Evolutionary conservation across 2,113 vertebrate species (phyloP).

Genomic region (Sitta europaea): DNA sequence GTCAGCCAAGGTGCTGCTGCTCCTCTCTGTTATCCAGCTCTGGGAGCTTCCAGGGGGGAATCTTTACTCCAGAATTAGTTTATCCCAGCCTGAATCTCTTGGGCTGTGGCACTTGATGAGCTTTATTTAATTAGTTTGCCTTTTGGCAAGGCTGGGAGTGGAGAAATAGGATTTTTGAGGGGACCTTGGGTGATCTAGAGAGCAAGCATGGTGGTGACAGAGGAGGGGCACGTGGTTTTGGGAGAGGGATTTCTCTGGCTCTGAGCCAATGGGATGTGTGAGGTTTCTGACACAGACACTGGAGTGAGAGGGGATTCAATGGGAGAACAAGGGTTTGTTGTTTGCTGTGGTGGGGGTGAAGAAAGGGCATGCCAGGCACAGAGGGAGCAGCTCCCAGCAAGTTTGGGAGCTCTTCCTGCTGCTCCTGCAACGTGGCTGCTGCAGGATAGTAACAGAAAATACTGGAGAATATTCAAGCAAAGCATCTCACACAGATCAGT

Average conservation of each 20-base stretch:
- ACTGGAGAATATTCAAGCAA: neutral
- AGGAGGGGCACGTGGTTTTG: neutral
- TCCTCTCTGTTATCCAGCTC: fast-evolving
- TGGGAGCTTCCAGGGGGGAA: neutral
- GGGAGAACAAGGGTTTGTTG: neutral
- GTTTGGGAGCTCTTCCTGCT: neutral
- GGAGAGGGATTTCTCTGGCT: neutral
- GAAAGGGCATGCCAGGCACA: neutral
- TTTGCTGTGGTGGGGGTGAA: neutral
- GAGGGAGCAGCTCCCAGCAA: neutral
- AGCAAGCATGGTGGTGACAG: neutral
- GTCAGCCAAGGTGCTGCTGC: neutral
- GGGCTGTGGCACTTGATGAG: neutral
- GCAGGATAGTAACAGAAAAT: neutral
- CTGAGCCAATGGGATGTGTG: neutral
- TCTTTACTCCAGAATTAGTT: neutral
- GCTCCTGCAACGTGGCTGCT: neutral
- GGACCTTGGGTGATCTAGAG: neutral
- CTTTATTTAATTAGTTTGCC: neutral
- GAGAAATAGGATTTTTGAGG: neutral
- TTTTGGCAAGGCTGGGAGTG: neutral
- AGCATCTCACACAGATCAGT: neutral
- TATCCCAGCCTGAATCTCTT: neutral
- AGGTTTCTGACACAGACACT: neutral
- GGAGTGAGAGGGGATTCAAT: neutral